Base-by-base conservation (phyloP, 2,888 invertebrate genomes). In the Labia minor region DNA sequence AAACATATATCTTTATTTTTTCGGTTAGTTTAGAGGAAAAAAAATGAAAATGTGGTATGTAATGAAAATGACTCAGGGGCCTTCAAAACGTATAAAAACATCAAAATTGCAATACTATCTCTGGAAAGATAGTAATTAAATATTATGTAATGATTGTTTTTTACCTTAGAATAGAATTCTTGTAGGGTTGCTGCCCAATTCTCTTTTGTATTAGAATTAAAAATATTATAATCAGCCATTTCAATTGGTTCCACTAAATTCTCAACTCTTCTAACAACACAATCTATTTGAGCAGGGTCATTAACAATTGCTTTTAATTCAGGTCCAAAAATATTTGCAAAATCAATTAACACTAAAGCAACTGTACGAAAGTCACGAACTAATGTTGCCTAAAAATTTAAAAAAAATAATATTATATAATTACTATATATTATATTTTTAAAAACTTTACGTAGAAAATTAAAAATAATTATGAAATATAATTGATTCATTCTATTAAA, bases 141-240 rank as follows among this genome's bases (percentile, higher is more conserved):
- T 26, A 26, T 3, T 6, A 26, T 26, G 26, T 26, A 6, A 8
- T 26, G 26, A 6, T 26, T 26, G 8, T 6, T 4, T 49, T 16
- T n/a, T 11, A 94, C 88, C 74, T 91, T 89, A 19, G 81, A 83
- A 77, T 89, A 85, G 75, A 95, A 92, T 70, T 84, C 84, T 0
- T 82, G 82, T 81, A 92, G 86, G 1, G 92, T 85, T 1, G 88
- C 88, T 69, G 90, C 89, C 95, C 95, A 95, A 74, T 90, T 89
- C 74, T 90, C 89, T 74, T 86, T 87, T 72, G 90, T 88, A 68
- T 86, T 86, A 66, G 85, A 85, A 26, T 84, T 82, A 75, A 90
- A 95, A 11, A 93, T 85, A 74, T 95, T 91, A 76, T 92, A 95
- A 74, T 89, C 89, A 0, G 92, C 84, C 70, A 86, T 84, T 37